These are phyloP conservation scores for Drosophila ananassae DNA, from an alignment of 1,140 invertebrate genomes.

Conservation along the genomic window DNA sequence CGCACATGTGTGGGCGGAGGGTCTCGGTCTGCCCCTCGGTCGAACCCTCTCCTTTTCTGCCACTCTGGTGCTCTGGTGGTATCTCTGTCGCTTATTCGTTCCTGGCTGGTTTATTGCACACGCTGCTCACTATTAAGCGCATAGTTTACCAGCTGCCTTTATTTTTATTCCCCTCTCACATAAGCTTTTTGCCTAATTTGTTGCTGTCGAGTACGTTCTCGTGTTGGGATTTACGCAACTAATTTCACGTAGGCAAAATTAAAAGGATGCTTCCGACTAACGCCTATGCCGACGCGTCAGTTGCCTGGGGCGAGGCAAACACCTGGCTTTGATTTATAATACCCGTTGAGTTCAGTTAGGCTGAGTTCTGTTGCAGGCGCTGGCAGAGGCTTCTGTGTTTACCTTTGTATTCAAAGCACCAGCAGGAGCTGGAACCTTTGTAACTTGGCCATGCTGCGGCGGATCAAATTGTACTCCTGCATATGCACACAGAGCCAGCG, in stretches of 20 bases:
- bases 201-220: conserved; percentile 72
- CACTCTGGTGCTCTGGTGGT: background rate
- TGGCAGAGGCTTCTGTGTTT: conserved; percentile 28
- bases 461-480: conserved; percentile 49
- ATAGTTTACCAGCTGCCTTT: conserved; percentile 68
- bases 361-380: conserved; percentile 9
- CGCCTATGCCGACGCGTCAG: conserved; percentile 11
- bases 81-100: background rate
- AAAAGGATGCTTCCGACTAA: conserved; percentile 45
- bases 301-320: conserved; percentile 21
- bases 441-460: conserved; percentile 46
- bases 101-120: conserved; percentile 72
- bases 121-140: conserved; percentile 62
- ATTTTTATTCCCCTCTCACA: conserved; percentile 60
- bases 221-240: conserved; percentile 82
- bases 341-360: conserved; percentile 30
- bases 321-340: conserved; percentile 73
- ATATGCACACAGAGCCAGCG: conserved; percentile 8
- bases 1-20: conserved; percentile 17
- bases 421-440: conserved; percentile 44
- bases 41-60: background rate
- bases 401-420: conserved; percentile 18
- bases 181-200: conserved; percentile 69
- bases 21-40: background rate
- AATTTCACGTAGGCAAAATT: conserved; percentile 76